Conservation (phyloP, 2,888 invertebrate species). For the Microctonus aethiopoides region DNA sequence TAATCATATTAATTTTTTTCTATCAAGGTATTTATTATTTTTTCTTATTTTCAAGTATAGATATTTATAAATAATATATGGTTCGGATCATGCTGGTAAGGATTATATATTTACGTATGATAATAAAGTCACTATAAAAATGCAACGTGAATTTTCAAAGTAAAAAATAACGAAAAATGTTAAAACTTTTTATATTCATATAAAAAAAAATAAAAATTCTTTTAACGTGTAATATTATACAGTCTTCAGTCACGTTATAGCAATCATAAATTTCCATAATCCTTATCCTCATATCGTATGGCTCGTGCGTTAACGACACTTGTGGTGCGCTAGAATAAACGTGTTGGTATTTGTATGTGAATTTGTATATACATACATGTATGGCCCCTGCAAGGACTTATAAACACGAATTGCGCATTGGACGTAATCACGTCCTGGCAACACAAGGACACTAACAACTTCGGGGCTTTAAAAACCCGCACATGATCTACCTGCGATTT, state of each 20-base stretch:
- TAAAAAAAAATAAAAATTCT: background rate
- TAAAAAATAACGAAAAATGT: constrained; percentile 1
- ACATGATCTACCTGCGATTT: background rate
- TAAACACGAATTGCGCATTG: constrained; percentile 1
- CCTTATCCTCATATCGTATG: constrained; percentile 24
- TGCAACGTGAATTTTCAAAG: background rate
- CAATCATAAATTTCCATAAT: constrained; percentile 32
- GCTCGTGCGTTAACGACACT: constrained; percentile 27
- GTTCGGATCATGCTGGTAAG: background rate
- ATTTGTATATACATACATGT: background rate
- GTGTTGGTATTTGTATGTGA: background rate
- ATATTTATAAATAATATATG: background rate
- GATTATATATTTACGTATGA: constrained; percentile 13
- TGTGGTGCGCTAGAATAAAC: background rate
- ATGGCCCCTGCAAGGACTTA: constrained; percentile 8
- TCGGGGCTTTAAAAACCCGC: background rate
- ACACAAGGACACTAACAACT: constrained; percentile 1
- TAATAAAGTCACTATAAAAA: constrained; percentile 7
- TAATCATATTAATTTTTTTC: background rate
- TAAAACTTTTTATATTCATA: background rate
- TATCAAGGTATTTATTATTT: background rate
- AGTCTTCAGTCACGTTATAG: constrained; percentile 18
- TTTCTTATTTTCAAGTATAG: background rate
- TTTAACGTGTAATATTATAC: constrained; percentile 6
- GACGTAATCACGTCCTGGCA: constrained; percentile 1